A percentile compares a stretch with the other conserved stretches of the same genome.
These are phyloP conservation scores for Prosapia bicincta DNA, from an alignment of 2,888 invertebrate species.

Conservation along the genomic window DNA sequence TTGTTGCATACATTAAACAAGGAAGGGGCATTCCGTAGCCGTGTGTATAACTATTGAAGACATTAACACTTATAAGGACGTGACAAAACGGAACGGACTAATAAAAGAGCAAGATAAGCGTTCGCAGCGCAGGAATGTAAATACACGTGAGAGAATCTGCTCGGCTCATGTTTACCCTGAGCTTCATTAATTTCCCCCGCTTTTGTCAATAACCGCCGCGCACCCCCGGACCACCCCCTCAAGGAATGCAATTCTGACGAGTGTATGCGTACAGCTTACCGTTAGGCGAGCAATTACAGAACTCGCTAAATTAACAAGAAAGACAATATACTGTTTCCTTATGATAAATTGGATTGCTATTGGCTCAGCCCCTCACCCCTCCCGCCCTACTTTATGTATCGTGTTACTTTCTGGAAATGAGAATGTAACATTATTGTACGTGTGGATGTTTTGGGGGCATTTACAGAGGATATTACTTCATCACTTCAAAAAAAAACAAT, in stretches of 20 bases:
- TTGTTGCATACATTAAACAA: too few relatives aligned
- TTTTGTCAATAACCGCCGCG: neutral
- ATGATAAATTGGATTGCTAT: neutral
- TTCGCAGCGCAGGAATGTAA: neutral
- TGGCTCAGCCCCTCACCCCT: neutral
- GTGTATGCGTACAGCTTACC: neutral
- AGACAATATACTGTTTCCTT: neutral
- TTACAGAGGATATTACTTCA: neutral
- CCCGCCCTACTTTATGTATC: neutral
- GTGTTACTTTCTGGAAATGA: neutral
- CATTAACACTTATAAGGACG: neutral
- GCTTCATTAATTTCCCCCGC: neutral
- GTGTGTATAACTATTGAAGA: neutral
- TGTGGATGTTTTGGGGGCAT: neutral
- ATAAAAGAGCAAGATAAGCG: neutral
- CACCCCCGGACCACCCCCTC: neutral
- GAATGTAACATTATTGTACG: neutral
- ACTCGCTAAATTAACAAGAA: neutral
- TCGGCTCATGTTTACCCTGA: neutral
- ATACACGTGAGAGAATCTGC: neutral
- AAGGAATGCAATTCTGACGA: slow-evolving; percentile 2
- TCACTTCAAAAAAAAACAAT: too few relatives aligned
- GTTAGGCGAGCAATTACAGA: neutral
- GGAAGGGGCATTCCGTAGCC: neutral
- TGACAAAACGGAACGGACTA: neutral